Evolutionary conservation across 2,797 vertebrate genomes (phyloP).

Genomic region (Diglossa cyanea): DNA sequence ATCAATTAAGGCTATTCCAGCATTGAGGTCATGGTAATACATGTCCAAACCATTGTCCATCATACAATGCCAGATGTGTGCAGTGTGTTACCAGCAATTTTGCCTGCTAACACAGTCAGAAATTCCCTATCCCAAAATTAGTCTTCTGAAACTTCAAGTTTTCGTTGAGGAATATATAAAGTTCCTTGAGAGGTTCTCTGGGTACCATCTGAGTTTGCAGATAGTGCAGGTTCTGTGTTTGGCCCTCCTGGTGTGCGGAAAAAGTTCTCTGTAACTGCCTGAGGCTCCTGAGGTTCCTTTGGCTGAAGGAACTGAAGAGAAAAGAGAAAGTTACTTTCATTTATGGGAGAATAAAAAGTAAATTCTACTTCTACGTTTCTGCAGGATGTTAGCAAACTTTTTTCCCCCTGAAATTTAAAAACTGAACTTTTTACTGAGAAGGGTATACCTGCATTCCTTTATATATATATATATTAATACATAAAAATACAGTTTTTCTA

Average conservation of each 20-base stretch:
- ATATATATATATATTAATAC: too few relatives aligned
- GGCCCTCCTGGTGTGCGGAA: slow-evolving; percentile 85
- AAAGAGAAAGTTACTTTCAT: not conserved
- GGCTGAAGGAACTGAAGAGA: slow-evolving; percentile 75
- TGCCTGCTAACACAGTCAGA: not conserved
- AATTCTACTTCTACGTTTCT: not conserved
- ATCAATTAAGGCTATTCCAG: slow-evolving; percentile 28
- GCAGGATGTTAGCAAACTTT: not conserved
- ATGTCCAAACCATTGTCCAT: not conserved
- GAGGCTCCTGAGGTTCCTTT: slow-evolving; percentile 82
- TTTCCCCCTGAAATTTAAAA: not conserved
- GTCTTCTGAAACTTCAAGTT: slow-evolving; percentile 87
- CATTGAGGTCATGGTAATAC: not conserved
- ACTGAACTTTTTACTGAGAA: not conserved
- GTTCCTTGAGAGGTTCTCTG: slow-evolving; percentile 65
- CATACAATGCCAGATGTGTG: not conserved
- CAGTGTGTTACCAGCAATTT: not conserved
- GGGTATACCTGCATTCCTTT: not conserved
- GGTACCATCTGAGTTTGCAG: slow-evolving; percentile 62
- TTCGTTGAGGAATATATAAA: slow-evolving; percentile 85
- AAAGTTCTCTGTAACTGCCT: slow-evolving; percentile 80
- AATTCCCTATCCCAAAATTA: not conserved
- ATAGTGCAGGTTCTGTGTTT: slow-evolving; percentile 65
- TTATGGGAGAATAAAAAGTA: not conserved
- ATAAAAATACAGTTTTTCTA: not conserved